Evolutionary conservation across 2,888 invertebrate genomes (phyloP), one percentile per base, ranked within the genome.

Genomic region (Pachliopta kotzebuea): DNA sequence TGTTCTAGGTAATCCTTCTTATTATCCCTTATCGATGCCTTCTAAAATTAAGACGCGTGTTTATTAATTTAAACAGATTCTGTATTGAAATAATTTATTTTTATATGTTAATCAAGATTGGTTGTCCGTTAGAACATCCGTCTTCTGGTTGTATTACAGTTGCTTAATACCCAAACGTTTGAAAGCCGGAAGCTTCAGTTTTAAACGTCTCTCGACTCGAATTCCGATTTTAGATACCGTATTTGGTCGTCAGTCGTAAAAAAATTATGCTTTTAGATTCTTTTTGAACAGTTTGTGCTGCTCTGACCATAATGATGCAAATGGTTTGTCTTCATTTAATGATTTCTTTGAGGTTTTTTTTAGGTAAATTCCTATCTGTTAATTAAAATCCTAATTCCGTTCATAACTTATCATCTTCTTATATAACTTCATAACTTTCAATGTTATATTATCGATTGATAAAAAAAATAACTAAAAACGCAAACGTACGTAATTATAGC

Each of bases 141-240:
- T 45, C 53, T 31, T 52, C 49, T 63, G 60, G 54, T 56, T 50
- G 54, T 21, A 63, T 54, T 60, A 63, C 58, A 26, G 55, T 60
- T 63, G 45, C 24, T 63, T 23, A 63, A 56, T 50, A 49, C 20
- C 49, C 49, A 18, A 58, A 21, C 49, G 63, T 59, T 63, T 54
- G 59, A 59, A 63, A 53, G 57, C 62, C 65, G 67, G 67, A 65
- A 62, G 60, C 37, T 65, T 54, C 56, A 58, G 60, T 60, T 58
- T 63, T 63, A 63, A 67, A 61, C 60, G 58, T 42, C 64, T 55
- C 45, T 65, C 63, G 68, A 60, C 63, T 60, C 49, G 65, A 62
- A 68, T 67, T 57, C 63, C 67, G 65, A 66, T 66, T 64, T 62
- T 60, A 64, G 60, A 55, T 59, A 54, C 64, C 68, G 58, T 64